These are phyloP conservation scores for Micrasema longulum DNA, from an alignment of 1,140 invertebrate genomes.

Conservation along the genomic window DNA sequence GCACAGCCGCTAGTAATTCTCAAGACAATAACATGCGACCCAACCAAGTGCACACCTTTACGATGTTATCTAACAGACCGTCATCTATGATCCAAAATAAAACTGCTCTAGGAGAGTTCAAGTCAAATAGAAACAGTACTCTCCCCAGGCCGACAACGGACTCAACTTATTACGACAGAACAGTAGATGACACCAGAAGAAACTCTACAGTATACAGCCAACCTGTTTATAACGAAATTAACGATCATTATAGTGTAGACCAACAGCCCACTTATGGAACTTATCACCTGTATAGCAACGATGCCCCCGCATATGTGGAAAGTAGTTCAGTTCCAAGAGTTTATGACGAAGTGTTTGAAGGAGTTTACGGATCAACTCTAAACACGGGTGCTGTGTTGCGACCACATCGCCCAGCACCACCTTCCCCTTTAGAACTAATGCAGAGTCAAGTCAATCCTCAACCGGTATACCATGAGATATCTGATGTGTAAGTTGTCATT, in stretches of 20 bases:
- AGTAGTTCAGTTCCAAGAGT: constrained; percentile 30
- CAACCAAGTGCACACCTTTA: constrained; percentile 40
- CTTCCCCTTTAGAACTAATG: constrained; percentile 47
- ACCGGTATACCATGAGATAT: constrained; percentile 48
- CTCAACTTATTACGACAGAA: constrained; percentile 45
- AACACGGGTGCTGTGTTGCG: constrained; percentile 29
- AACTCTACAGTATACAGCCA: constrained; percentile 45
- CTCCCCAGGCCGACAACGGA: constrained; percentile 39
- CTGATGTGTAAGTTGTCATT: constrained; percentile 53
- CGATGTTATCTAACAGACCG: constrained; percentile 33
- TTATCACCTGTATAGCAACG: constrained; percentile 52
- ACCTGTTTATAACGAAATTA: constrained; percentile 52
- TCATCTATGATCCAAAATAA: constrained; percentile 49
- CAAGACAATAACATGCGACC: constrained; percentile 32
- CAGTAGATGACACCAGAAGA: constrained; percentile 28
- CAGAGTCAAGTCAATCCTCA: constrained; percentile 40
- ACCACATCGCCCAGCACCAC: constrained; percentile 51
- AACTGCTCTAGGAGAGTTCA: constrained; percentile 48
- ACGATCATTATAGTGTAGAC: constrained; percentile 49
- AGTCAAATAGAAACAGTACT: constrained; percentile 50
- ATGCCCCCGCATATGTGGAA: constrained; percentile 37
- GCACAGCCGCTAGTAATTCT: constrained; percentile 6
- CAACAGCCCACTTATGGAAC: constrained; percentile 24
- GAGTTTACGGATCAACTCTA: constrained; percentile 40
- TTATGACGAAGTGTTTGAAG: constrained; percentile 52